phyloP scores from a whole-genome alignment of 2,797 vertebrate species.

The Esox masquinongy region DNA sequence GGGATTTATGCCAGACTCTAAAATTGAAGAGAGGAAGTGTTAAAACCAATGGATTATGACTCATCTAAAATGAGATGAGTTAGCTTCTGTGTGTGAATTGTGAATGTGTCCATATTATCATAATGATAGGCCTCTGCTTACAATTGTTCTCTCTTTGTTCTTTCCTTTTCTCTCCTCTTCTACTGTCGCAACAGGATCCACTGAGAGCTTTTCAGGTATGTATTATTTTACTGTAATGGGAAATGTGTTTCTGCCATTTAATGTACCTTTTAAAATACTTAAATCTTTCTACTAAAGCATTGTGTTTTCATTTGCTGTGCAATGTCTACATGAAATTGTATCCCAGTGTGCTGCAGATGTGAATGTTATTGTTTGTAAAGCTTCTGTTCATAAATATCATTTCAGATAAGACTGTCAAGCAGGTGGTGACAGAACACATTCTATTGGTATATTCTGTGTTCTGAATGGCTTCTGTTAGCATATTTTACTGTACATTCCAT shows the following conservation, averaged over 20 bases:
- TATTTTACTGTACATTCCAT: not conserved
- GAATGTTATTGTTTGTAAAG: not conserved
- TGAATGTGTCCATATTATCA: slow-evolving; percentile 24
- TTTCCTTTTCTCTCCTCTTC: slow-evolving; percentile 58
- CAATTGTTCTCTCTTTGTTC: slow-evolving; percentile 57
- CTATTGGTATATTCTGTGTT: not conserved
- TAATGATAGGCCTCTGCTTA: slow-evolving; percentile 51
- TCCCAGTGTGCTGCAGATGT: not conserved
- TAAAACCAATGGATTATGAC: slow-evolving; percentile 36
- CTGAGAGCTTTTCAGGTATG: slow-evolving; percentile 81
- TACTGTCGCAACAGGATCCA: slow-evolving; percentile 74
- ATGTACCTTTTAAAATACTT: no score
- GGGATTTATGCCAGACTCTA: not conserved
- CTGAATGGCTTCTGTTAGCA: not conserved
- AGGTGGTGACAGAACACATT: not conserved
- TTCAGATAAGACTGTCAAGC: not conserved
- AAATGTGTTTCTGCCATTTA: slow-evolving; percentile 43
- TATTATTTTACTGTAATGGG: slow-evolving; percentile 51
- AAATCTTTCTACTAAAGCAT: not conserved
- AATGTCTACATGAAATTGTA: not conserved
- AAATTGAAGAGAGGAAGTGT: not conserved
- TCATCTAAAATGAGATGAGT: slow-evolving; percentile 8
- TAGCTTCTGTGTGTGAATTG: slow-evolving; percentile 7
- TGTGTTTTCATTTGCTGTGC: not conserved
- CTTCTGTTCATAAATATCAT: not conserved